These are phyloP conservation scores for Nesoenas mayeri DNA, from an alignment of 2,113 vertebrate species.

Conservation along the genomic window DNA sequence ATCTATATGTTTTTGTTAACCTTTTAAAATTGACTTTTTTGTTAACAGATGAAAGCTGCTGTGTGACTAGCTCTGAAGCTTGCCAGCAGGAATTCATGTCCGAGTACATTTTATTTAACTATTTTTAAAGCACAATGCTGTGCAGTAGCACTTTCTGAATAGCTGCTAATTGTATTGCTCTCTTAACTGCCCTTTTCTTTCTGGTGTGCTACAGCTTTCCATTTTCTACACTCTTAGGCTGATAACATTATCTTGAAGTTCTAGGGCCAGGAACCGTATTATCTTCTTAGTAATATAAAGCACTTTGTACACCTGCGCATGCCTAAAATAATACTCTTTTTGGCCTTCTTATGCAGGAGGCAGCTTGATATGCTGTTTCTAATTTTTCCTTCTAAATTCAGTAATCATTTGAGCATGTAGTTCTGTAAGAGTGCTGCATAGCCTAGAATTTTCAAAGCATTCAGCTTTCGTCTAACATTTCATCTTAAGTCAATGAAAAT, in stretches of 20 bases:
- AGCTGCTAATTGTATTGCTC: neutral
- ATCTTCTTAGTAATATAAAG: neutral
- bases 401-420: neutral
- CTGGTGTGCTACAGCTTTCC: neutral
- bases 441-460: slow-evolving; percentile 7
- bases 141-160: slow-evolving; percentile 7
- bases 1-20: neutral
- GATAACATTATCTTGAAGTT: neutral
- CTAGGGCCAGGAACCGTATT: neutral
- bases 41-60: neutral
- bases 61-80: slow-evolving; percentile 14
- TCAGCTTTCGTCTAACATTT: neutral
- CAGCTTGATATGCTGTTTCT: neutral
- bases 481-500: neutral
- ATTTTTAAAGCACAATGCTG: neutral
- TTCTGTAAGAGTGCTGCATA: neutral
- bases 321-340: neutral
- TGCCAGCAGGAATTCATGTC: neutral
- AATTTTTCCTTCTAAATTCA: neutral
- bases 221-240: neutral
- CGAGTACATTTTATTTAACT: neutral
- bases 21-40: slow-evolving; percentile 12
- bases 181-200: slow-evolving; percentile 3
- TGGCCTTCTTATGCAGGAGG: neutral
- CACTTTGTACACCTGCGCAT: neutral